Evolutionary conservation across 2,113 vertebrate species (phyloP), one percentile per base, ranked within the genome.

Genomic region (Nestor notabilis): DNA sequence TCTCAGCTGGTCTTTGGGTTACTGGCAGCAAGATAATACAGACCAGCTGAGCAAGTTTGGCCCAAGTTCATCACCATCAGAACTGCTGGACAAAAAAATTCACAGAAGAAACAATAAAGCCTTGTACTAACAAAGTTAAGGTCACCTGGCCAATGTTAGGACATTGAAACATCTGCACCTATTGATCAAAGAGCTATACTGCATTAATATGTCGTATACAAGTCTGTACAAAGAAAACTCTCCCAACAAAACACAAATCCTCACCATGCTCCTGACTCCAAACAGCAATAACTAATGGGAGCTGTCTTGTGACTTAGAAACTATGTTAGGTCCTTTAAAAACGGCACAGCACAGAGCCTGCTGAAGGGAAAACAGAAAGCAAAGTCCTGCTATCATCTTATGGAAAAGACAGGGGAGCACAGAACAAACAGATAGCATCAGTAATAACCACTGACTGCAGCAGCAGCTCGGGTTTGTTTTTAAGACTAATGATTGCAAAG

Each of bases 31-130:
- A 39, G 70, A 74, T 93, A 94, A 93, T 27, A 80, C 70, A 87
- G 74, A 95, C 39, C 92, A 96, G 89, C 86, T 95, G 95, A 97
- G 1, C 50, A 89, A 71, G 27, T 58, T 33, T 95, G 90, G 92
- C 86, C 61, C 74, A 82, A 79, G 21, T 87, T 97, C 90, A 81
- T 31, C 47, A 50, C 21, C 47, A 91, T 29, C 77, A 92, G 60
- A 89, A 76, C 28, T 76, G 72, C 65, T 37, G 56, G 46, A 77
- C 18, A 25, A 50, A 86, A 72, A 72, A 68, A 20, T 9, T 16
- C 49, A 70, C 47, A 79, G 43, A 56, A 89, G 37, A 79, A 96
- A 84, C 56, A 90, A 20, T 31, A 75, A 93, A 56, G 20, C 70
- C 65, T 82, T 55, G 55, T 53, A 63, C 49, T 84, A 72, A 89